Conservation (phyloP, 2,888 invertebrate species). For the Mechanitis mazaeus region DNA sequence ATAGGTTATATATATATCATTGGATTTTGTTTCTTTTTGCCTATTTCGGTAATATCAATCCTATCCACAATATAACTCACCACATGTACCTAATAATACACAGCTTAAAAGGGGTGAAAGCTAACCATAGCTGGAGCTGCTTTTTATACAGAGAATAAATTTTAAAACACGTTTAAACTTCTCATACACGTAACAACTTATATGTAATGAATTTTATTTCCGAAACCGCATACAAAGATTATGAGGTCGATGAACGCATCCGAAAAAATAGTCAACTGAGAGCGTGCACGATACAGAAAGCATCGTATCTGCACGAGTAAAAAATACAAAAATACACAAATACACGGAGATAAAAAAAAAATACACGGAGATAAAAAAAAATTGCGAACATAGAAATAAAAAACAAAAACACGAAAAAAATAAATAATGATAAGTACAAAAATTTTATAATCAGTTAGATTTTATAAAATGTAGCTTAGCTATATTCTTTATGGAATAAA, state of each 20-base stretch:
- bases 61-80: conserved; percentile 18
- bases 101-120: conserved; percentile 26
- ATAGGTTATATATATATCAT: too few species aligned
- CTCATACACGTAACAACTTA: conserved; percentile 16
- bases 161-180: conserved; percentile 26
- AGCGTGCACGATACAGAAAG: conserved; percentile 41
- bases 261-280: conserved; percentile 61
- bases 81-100: conserved; percentile 18
- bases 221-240: conserved; percentile 53
- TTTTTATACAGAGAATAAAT: conserved; percentile 21
- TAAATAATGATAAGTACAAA: too few species aligned
- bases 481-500: not conserved
- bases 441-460: not conserved
- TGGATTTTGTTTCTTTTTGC: not conserved
- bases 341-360: not conserved
- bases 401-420: too few species aligned
- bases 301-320: conserved; percentile 15
- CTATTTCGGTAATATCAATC: conserved; percentile 1
- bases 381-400: too few species aligned
- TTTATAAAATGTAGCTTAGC: not conserved
- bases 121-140: conserved; percentile 24
- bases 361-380: too few species aligned
- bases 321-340: conserved; percentile 11
- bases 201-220: conserved; percentile 31
- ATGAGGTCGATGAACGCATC: conserved; percentile 52